A percentile compares a stretch with the other conserved stretches of the same genome.
These are phyloP conservation scores for Sinhomidia bicolor DNA, from an alignment of 2,888 invertebrate species.

Conservation along the genomic window DNA sequence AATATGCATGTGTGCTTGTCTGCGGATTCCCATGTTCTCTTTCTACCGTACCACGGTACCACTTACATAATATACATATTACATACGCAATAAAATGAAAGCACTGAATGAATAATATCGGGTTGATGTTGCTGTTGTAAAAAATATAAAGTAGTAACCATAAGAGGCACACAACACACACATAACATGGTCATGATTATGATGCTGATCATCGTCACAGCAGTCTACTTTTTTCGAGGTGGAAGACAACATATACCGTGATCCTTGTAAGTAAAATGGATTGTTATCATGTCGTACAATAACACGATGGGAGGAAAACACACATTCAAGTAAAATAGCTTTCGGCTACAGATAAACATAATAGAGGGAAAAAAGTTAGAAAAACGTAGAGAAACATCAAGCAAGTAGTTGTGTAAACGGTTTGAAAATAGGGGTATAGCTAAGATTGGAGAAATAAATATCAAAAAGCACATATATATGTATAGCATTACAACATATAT, in stretches of 20 bases:
- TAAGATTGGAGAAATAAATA: too few species aligned
- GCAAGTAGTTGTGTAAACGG: too few species aligned
- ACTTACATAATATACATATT: too few species aligned
- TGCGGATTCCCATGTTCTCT: neutral
- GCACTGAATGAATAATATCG: neutral
- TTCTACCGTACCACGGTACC: too few species aligned
- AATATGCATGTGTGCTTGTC: neutral
- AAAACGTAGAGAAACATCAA: neutral
- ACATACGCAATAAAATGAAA: neutral
- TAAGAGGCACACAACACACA: neutral
- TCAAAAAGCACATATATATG: too few species aligned
- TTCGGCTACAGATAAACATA: conserved; percentile 23
- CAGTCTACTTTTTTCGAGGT: neutral
- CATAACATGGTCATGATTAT: conserved; percentile 1
- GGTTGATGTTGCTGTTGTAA: neutral
- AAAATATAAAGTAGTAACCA: neutral
- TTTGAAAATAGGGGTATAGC: too few species aligned
- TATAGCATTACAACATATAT: neutral
- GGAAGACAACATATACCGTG: conserved; percentile 10
- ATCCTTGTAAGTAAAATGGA: conserved; percentile 41
- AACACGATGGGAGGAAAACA: conserved; percentile 42
- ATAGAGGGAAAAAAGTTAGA: too few species aligned
- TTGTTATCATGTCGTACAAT: conserved; percentile 53
- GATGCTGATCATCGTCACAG: neutral
- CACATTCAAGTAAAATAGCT: conserved; percentile 16